Conservation (phyloP, 92 coral and sea anemone genomes). For the Palythoa heliodiscus region DNA sequence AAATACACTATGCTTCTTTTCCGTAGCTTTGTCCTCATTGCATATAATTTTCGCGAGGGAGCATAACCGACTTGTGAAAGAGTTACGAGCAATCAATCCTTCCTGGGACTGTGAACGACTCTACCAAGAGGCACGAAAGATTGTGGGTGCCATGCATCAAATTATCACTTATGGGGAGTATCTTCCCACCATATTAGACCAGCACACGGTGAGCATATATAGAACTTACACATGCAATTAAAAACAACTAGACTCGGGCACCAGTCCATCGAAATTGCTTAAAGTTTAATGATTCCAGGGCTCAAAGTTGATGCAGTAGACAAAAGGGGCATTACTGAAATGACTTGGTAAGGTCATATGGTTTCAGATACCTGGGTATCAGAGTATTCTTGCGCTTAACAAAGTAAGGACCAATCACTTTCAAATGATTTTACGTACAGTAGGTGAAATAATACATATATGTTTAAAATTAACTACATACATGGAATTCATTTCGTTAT, state of each 20-base stretch:
- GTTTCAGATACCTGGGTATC: too few relatives aligned
- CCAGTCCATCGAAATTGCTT: neutral
- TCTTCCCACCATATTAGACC: neutral
- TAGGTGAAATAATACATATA: too few relatives aligned
- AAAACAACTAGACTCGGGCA: neutral
- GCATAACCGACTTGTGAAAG: slow-evolving; percentile 55
- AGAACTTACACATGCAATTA: neutral
- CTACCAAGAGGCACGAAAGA: slow-evolving; percentile 64
- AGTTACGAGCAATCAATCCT: slow-evolving; percentile 35
- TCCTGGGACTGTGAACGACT: slow-evolving; percentile 56
- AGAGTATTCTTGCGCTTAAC: too few relatives aligned
- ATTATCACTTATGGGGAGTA: slow-evolving; percentile 58
- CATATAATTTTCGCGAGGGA: slow-evolving; percentile 58
- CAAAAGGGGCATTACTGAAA: too few relatives aligned
- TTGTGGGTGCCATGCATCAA: slow-evolving; percentile 56
- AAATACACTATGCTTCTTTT: neutral
- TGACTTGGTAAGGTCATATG: too few relatives aligned
- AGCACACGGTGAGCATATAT: neutral
- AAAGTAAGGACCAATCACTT: too few relatives aligned
- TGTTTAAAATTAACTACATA: too few relatives aligned
- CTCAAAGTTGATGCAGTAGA: too few relatives aligned
- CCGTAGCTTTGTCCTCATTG: slow-evolving; percentile 34
- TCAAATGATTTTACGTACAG: too few relatives aligned
- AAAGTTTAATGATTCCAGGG: too few relatives aligned
- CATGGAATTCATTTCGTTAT: too few relatives aligned